Percentiles rank a stretch among this genome's conserved stretches.
Conservation (phyloP, 2,113 vertebrate genomes). For the Myiozetetes cayanensis region DNA sequence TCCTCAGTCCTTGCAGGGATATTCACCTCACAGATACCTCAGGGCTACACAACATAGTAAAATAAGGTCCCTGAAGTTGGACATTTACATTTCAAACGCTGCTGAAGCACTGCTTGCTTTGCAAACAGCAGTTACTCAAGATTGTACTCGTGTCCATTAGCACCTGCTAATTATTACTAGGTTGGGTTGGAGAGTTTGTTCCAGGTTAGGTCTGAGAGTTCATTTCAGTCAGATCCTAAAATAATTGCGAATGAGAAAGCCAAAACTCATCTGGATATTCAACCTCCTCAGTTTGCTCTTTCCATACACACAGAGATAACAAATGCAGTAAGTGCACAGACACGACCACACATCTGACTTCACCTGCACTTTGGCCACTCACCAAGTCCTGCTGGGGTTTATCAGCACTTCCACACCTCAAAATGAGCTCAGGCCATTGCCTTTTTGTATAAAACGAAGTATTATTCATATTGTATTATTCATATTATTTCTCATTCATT, state of each 20-base stretch:
- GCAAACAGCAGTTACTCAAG: not conserved
- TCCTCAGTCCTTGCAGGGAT: not conserved
- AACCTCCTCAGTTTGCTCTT: not conserved
- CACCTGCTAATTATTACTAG: not conserved
- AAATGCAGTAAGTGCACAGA: not conserved
- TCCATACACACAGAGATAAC: not conserved
- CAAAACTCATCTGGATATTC: not conserved
- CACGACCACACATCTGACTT: not conserved
- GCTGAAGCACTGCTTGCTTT: not conserved
- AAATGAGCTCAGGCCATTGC: not conserved
- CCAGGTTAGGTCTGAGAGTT: not conserved
- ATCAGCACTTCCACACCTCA: not conserved
- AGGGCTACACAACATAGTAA: not conserved
- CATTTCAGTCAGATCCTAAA: not conserved
- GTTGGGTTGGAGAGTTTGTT: not conserved
- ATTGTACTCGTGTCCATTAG: not conserved
- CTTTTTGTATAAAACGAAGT: not conserved
- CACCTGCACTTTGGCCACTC: constrained; percentile 32
- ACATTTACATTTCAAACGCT: not conserved
- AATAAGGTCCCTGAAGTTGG: accelerated
- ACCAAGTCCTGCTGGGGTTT: not conserved
- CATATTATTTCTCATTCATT: not conserved
- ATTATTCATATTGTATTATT: not conserved
- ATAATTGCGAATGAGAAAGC: not conserved
- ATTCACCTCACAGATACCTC: not conserved